Evolutionary conservation across 2,797 vertebrate genomes (phyloP).

Genomic region (Xerus rutilus): DNA sequence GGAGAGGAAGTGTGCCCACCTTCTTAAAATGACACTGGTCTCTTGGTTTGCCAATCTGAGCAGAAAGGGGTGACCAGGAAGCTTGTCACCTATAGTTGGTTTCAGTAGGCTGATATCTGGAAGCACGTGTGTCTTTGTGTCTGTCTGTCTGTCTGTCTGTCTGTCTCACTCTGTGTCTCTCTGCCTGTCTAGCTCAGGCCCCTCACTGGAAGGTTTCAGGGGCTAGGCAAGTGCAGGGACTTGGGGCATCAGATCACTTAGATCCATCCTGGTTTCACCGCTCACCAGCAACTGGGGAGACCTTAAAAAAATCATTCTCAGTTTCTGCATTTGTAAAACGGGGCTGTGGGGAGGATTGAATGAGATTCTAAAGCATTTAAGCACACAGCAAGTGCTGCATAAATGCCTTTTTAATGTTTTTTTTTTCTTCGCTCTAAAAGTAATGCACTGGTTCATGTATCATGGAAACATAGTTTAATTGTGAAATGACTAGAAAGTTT

Average conservation of each 20-base stretch:
- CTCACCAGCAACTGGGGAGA: background rate
- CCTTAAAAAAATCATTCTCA: background rate
- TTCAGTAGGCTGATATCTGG: background rate
- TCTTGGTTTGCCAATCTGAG: background rate
- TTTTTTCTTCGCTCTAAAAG: background rate
- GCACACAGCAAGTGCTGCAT: background rate
- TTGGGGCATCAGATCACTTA: fast-evolving
- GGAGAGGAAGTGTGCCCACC: background rate
- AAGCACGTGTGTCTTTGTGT: background rate
- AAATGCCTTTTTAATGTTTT: constrained; percentile 22
- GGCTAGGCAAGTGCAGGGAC: background rate
- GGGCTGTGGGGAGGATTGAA: background rate
- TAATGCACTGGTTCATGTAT: background rate
- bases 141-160: background rate
- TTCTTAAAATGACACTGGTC: background rate
- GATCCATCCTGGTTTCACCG: background rate
- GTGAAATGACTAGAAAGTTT: background rate
- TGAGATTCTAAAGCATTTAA: background rate
- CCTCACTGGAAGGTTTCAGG: background rate
- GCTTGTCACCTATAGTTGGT: background rate
- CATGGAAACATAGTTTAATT: background rate
- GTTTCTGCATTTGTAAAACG: background rate
- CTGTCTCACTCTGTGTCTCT: too few relatives aligned
- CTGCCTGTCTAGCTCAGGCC: background rate
- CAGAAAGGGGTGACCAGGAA: background rate